Evolutionary conservation across 2,797 vertebrate genomes (phyloP), one percentile per base, ranked within the genome.

Genomic region (Myoxocephalus aenaeus): DNA sequence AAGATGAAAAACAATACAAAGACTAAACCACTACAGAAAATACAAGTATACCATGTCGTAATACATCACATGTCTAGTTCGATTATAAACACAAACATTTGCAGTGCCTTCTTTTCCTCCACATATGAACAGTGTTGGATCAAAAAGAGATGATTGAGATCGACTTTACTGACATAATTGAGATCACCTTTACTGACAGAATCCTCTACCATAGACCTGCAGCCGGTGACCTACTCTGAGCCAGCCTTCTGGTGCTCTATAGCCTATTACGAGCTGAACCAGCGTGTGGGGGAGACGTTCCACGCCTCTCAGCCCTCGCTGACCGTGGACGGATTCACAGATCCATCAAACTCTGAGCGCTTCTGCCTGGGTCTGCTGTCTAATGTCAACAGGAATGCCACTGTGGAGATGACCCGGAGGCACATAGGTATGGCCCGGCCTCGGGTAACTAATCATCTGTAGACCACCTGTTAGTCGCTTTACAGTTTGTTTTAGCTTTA

Each of bases 221-320:
- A 99, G 87, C 98, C 98, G 14, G 98, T 99, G 89, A 99, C 98
- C 75, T 99, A 99, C 82, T 99, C 97, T 0, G 98, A 99, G 91
- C 98, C 98, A 36, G 98, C 98, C 0, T 99, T 99, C 94, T 99
- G 98, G 98, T 99, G 98, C 94, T 99, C 98, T 53, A 99, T 99
- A 97, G 97, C 98, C 1, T 99, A 99, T 93, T 99, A 99, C 20
- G 98, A 99, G 93, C 93, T 99, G 76, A 99, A 99, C 92, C 98
- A 99, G 87, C 96, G 98, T 18, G 98, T 99, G 25, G 98, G 98
- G 65, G 98, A 99, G 94, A 99, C 98, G n/a, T 99, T 99, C 87
- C 98, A 99, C 40, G 98, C 98, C 0, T 99, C 98, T 0, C 98
- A 99, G 85, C 98, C 98, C 79, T 99, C 98, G 0, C 94, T 99